phyloP scores from a whole-genome alignment of 2,797 vertebrate species.

The Hipposideros larvatus region DNA sequence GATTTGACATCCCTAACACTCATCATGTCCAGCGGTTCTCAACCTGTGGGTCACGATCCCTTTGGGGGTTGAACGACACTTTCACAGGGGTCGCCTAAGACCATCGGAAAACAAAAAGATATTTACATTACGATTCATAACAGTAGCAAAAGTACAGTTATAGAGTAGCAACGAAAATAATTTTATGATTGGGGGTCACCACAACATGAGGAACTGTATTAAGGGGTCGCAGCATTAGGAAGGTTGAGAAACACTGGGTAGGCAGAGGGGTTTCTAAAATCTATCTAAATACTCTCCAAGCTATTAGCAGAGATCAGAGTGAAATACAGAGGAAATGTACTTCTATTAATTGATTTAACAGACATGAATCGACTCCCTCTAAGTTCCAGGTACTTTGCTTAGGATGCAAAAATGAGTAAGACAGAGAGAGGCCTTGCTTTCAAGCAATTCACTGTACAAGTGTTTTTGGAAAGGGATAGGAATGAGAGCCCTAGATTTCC shows the following conservation, averaged over 20 bases:
- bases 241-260: neutral
- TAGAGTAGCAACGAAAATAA: no score
- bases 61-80: no score
- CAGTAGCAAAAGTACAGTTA: no score
- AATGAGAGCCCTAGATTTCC: neutral
- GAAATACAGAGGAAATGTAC: neutral
- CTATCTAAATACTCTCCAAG: constrained; percentile 30
- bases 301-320: constrained; percentile 33
- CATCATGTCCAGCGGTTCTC: neutral
- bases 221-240: no score
- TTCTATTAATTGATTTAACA: constrained; percentile 25
- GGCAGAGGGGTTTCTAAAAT: constrained; percentile 3
- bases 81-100: no score
- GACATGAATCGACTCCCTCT: neutral
- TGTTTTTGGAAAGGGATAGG: neutral
- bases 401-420: neutral
- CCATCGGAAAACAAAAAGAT: no score
- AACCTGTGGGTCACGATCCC: no score
- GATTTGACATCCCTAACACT: neutral
- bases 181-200: no score
- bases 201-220: no score
- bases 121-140: no score
- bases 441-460: neutral
- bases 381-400: neutral
- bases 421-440: neutral